phyloP scores from a whole-genome alignment of 1,140 invertebrate genomes.

The Megathymus violae region DNA sequence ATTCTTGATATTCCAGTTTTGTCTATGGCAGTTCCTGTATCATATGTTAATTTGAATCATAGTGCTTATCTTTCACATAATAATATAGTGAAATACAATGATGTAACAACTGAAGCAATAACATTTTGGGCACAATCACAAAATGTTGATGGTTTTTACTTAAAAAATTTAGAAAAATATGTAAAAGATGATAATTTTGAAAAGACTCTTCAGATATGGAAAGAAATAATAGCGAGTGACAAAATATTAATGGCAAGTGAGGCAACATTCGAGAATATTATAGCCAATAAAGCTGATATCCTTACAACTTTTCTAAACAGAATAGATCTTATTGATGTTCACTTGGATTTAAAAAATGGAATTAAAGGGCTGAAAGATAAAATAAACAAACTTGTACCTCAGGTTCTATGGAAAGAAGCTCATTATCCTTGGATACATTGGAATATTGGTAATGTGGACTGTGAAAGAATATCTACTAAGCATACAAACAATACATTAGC shows the following conservation, averaged over 20 bases:
- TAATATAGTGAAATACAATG: conserved; percentile 50
- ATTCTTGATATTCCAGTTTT: conserved; percentile 90
- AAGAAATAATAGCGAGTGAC: conserved; percentile 84
- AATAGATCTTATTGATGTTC: conserved; percentile 89
- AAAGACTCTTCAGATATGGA: conserved; percentile 86
- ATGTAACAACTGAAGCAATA: conserved; percentile 84
- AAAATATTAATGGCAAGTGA: conserved; percentile 88
- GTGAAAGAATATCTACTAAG: conserved; percentile 84
- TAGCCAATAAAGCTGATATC: conserved; percentile 59
- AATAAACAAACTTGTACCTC: conserved; percentile 84
- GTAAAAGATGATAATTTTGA: conserved; percentile 76
- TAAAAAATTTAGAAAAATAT: conserved; percentile 87
- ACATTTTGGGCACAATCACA: conserved; percentile 85
- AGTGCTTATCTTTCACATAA: conserved; percentile 51
- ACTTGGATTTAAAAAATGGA: conserved; percentile 85
- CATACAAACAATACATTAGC: conserved; percentile 86
- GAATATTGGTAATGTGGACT: conserved; percentile 87
- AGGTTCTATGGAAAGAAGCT: conserved; percentile 85
- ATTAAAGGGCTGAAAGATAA: conserved; percentile 84
- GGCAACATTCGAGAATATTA: conserved; percentile 80
- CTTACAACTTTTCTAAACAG: conserved; percentile 84
- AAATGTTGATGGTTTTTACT: conserved; percentile 91
- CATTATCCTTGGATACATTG: conserved; percentile 90
- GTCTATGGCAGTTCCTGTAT: conserved; percentile 82
- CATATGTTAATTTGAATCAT: conserved; percentile 45